Base-by-base conservation (phyloP, 1,140 invertebrate genomes). In the Drosophila melanica region DNA sequence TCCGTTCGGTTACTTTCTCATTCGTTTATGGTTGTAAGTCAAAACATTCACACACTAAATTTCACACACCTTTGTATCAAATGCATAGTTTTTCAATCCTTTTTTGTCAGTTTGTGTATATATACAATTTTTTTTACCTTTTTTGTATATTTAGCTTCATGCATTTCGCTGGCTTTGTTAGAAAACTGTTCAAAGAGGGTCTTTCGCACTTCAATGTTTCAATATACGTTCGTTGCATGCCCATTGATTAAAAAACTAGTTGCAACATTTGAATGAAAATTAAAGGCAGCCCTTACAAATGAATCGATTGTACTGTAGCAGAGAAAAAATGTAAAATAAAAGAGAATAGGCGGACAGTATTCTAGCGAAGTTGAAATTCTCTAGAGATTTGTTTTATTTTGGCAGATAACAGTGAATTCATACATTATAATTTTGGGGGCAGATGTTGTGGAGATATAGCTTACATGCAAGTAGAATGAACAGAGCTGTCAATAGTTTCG, bases 171-270 rank as follows among this genome's bases (percentile, higher is more conserved):
- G 30, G 39, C 69, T 39, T 67, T 59, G 69, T 58, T 67, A 41
- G 47, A 30, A 53, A 72, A 59, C 67, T 53, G 63, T 57, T 66
- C 45, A 59, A 53, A 59, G 69, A 16, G 18, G 30, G 11, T 51
- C 45, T 72, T 66, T 72, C 14, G 39, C 63, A 66, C 63, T 72
- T 58, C 18, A 71, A 55, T 57, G 44, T 71, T 70, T 71, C 60
- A 50, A 57, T 37, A 30, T 27, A n/a, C 37, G 30, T 53, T 66
- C 37, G 45, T 53, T 66, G 53, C 10, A 18, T 39, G 39, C 20
- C 63, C 33, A 59, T 66, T 72, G 62, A 66, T 72, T 59, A 64
- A 53, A 53, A 72, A 58, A 44, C 53, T 59, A 37, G 54, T 58
- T 51, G 37, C 10, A 37, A 50, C 53, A 45, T 58, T 45, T 51